These are phyloP conservation scores for Pachydiplax longipennis DNA, from an alignment of 2,888 invertebrate genomes.

Conservation along the genomic window DNA sequence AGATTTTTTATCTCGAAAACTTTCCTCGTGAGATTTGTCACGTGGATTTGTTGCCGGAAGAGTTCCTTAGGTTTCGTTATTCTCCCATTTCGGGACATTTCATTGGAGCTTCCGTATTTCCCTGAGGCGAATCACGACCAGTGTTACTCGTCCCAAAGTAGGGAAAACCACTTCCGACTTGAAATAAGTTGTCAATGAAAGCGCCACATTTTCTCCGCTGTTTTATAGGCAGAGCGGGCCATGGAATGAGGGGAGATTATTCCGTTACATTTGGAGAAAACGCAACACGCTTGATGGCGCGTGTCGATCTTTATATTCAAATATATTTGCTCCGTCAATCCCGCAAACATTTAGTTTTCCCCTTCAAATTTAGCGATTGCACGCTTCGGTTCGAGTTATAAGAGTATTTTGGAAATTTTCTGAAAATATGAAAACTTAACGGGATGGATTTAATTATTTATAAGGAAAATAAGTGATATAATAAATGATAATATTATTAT, in stretches of 20 bases:
- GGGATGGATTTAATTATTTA: too few relatives aligned
- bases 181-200: not conserved
- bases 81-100: conserved; percentile 4
- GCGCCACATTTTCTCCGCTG: not conserved
- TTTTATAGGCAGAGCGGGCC: not conserved
- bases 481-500: too few relatives aligned
- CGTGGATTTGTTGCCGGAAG: conserved; percentile 38
- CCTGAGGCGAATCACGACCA: not conserved
- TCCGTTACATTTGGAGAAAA: not conserved
- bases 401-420: too few relatives aligned
- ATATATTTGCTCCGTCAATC: not conserved
- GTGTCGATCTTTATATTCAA: not conserved
- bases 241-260: not conserved
- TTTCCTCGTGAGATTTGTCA: conserved; percentile 17
- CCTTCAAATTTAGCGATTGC: too few relatives aligned
- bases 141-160: not conserved
- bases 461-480: too few relatives aligned
- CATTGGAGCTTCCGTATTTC: conserved; percentile 25
- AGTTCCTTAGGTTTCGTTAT: not conserved
- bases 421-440: too few relatives aligned
- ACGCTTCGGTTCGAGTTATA: too few relatives aligned
- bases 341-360: too few relatives aligned
- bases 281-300: not conserved
- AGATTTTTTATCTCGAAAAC: not conserved
- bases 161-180: conserved; percentile 20